A percentile compares a stretch with the other conserved stretches of the same genome.
These are phyloP conservation scores for Gnathonemus longibarbis DNA, from an alignment of 2,113 vertebrate genomes.

Conservation along the genomic window DNA sequence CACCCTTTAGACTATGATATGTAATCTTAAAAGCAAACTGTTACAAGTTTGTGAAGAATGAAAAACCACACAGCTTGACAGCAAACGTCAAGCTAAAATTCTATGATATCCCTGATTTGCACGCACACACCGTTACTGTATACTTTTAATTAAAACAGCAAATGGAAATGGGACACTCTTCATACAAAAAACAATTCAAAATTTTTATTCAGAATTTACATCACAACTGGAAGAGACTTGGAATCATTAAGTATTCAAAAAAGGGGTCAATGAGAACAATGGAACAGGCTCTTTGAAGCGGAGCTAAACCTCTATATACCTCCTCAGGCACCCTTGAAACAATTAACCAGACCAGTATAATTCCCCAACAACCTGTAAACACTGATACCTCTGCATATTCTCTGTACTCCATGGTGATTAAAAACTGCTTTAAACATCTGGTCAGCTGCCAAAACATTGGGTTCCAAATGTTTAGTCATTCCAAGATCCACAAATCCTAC, in stretches of 20 bases:
- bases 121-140: not conserved
- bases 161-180: not conserved
- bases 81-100: not conserved
- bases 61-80: not conserved
- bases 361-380: not conserved
- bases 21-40: not conserved
- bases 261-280: not conserved
- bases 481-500: conserved; percentile 14
- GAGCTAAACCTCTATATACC: not conserved
- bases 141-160: not conserved
- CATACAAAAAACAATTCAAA: not conserved
- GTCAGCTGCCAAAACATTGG: not conserved
- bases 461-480: conserved; percentile 17
- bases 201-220: not conserved
- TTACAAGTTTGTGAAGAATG: not conserved
- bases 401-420: not conserved
- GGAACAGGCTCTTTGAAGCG: not conserved
- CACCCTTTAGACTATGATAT: not conserved
- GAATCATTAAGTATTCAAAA: not conserved
- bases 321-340: not conserved
- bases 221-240: not conserved
- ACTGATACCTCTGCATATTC: not conserved
- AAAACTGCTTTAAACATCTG: not conserved
- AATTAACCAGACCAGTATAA: not conserved
- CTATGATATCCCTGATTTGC: not conserved